These are phyloP conservation scores for Petrolisthes cinctipes DNA, from an alignment of 2,888 invertebrate genomes.

Conservation along the genomic window DNA sequence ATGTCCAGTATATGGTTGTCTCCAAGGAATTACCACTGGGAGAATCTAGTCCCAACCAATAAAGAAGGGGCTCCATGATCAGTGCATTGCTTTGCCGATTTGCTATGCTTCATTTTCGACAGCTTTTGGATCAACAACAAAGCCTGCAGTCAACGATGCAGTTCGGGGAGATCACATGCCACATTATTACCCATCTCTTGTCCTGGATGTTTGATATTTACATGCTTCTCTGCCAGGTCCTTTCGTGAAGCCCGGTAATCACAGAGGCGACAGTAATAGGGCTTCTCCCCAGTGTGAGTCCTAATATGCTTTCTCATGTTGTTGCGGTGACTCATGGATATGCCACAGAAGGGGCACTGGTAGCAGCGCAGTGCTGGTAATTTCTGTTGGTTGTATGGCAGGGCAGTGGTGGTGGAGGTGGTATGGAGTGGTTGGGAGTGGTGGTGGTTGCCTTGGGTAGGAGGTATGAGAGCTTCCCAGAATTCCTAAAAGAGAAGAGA, in stretches of 20 bases:
- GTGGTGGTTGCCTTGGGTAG: constrained; percentile 17
- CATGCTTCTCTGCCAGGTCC: constrained; percentile 53
- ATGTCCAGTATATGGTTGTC: too few relatives aligned
- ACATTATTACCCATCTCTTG: constrained; percentile 29
- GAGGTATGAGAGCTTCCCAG: constrained; percentile 51
- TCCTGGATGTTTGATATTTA: constrained; percentile 49
- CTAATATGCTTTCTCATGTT: constrained; percentile 62
- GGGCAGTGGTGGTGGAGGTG: constrained; percentile 17
- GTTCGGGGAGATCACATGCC: constrained; percentile 21
- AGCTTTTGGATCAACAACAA: background rate
- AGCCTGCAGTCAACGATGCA: constrained; percentile 5
- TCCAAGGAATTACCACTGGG: too few relatives aligned
- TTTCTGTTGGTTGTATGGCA: constrained; percentile 24
- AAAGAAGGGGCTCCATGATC: too few relatives aligned
- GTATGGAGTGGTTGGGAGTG: constrained; percentile 1
- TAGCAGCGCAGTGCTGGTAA: constrained; percentile 8
- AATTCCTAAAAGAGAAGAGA: constrained; percentile 52
- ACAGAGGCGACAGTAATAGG: constrained; percentile 49
- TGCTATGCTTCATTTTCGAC: too few relatives aligned
- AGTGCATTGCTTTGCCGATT: too few relatives aligned
- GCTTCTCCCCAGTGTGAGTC: constrained; percentile 58
- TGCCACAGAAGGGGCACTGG: constrained; percentile 52
- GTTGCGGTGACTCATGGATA: constrained; percentile 56
- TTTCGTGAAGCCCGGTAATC: constrained; percentile 54
- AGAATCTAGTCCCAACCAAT: too few relatives aligned